A percentile compares a stretch with the other conserved stretches of the same genome.
phyloP scores from a whole-genome alignment of 53 echinoderm and acorn worm species.

The Patiria pectinifera region DNA sequence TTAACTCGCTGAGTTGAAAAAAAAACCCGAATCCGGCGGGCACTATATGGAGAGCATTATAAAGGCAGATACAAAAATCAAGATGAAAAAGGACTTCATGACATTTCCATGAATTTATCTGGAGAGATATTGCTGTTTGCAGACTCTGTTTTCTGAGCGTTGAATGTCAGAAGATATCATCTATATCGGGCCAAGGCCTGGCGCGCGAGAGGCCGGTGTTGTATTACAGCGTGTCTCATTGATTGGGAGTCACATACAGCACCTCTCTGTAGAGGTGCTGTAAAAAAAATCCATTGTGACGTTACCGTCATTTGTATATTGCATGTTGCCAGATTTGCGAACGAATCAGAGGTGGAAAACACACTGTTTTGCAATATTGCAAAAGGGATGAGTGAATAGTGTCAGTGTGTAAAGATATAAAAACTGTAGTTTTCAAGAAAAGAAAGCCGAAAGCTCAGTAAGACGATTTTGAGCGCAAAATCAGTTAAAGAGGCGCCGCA shows the following conservation, averaged over 20 bases:
- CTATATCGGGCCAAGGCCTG: not conserved
- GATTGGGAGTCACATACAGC: not conserved
- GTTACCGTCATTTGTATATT: not conserved
- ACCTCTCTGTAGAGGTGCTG: not conserved
- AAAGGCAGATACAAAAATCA: not conserved
- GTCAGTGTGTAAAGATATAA: too few species aligned
- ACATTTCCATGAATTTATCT: not conserved
- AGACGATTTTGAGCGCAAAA: not conserved
- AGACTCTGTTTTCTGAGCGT: not conserved
- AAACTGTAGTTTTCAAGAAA: not conserved
- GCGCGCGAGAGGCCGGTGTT: not conserved
- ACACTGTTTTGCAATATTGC: too few species aligned
- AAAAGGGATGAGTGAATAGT: too few species aligned
- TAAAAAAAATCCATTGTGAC: not conserved
- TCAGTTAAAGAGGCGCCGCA: not conserved
- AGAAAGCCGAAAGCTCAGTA: not conserved
- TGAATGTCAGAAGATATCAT: not conserved
- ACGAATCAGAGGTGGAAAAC: too few species aligned
- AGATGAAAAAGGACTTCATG: not conserved
- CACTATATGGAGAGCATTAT: not conserved
- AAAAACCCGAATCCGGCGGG: not conserved
- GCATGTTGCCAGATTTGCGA: too few species aligned
- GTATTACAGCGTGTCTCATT: not conserved
- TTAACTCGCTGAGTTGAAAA: not conserved
- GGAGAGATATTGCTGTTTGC: not conserved